These are phyloP conservation scores for Andrena haemorrhoa DNA, from an alignment of 2,888 invertebrate species.

Conservation along the genomic window DNA sequence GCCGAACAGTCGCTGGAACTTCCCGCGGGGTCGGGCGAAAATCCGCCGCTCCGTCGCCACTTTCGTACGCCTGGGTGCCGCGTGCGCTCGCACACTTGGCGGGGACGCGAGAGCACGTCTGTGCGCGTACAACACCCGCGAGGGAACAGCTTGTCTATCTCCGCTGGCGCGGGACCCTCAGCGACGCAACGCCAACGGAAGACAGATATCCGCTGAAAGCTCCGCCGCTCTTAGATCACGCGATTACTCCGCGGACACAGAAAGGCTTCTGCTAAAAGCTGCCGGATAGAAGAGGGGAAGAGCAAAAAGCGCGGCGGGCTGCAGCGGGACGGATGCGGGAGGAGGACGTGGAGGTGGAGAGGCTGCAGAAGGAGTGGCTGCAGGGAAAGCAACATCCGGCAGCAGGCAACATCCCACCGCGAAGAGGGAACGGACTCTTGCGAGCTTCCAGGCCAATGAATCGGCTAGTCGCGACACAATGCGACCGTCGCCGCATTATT, in stretches of 20 bases:
- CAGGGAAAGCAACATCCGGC: slow-evolving; percentile 18
- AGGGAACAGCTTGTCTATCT: slow-evolving; percentile 66
- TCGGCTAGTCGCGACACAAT: slow-evolving; percentile 17
- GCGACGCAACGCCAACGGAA: slow-evolving; percentile 45
- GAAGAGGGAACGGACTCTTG: slow-evolving; percentile 2
- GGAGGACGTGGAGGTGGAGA: neutral
- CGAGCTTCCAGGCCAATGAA: slow-evolving; percentile 14
- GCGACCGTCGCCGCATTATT: slow-evolving; percentile 17
- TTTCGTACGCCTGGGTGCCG: neutral
- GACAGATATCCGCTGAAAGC: slow-evolving; percentile 66
- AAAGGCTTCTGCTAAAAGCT: slow-evolving; percentile 80
- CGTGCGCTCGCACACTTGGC: neutral
- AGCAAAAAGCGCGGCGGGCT: neutral
- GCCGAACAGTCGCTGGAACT: slow-evolving; percentile 51
- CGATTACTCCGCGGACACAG: slow-evolving; percentile 79
- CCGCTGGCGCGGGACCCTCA: slow-evolving; percentile 54
- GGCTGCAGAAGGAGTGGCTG: neutral
- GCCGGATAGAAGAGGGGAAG: slow-evolving; percentile 56
- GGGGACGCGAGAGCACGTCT: neutral
- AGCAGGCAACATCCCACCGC: slow-evolving; percentile 27
- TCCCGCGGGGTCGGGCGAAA: slow-evolving; percentile 55
- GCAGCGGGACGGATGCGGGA: neutral
- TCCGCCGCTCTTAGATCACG: slow-evolving; percentile 76
- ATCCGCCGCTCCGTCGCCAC: slow-evolving; percentile 23
- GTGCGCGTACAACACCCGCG: slow-evolving; percentile 5